Evolutionary conservation across 2,113 vertebrate species (phyloP).

Genomic region (Petaurus breviceps): DNA sequence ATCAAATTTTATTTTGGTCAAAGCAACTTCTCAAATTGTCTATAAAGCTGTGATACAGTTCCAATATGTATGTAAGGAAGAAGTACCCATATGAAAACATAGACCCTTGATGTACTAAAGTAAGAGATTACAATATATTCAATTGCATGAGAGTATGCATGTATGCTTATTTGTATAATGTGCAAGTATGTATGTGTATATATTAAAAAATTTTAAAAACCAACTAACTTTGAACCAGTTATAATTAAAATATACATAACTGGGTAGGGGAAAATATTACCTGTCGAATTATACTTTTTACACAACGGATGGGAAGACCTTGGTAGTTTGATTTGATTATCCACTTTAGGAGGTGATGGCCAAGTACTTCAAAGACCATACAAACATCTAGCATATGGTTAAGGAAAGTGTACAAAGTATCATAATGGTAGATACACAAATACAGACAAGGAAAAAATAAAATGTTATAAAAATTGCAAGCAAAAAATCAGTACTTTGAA

Average conservation of each 20-base stretch:
- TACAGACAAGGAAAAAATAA: background rate
- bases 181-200: no score
- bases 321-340: slow-evolving; percentile 99
- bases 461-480: background rate
- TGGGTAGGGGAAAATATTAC: slow-evolving; percentile 80
- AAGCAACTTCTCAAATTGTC: background rate
- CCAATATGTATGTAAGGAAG: background rate
- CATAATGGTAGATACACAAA: background rate
- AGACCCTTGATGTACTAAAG: background rate
- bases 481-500: background rate
- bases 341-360: slow-evolving; percentile 99
- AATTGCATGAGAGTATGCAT: background rate
- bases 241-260: background rate
- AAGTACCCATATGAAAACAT: background rate
- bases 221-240: background rate
- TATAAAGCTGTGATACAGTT: background rate
- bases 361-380: slow-evolving; percentile 99
- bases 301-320: slow-evolving; percentile 96
- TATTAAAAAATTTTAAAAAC: background rate
- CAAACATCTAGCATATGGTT: slow-evolving; percentile 92
- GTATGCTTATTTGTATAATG: background rate
- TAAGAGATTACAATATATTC: background rate
- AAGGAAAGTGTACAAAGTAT: slow-evolving; percentile 75
- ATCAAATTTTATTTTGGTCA: background rate
- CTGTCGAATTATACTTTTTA: slow-evolving; percentile 99